A percentile compares a stretch with the other conserved stretches of the same genome.
These are phyloP conservation scores for Syncerus caffer DNA, from an alignment of 2,797 vertebrate species.

Conservation along the genomic window DNA sequence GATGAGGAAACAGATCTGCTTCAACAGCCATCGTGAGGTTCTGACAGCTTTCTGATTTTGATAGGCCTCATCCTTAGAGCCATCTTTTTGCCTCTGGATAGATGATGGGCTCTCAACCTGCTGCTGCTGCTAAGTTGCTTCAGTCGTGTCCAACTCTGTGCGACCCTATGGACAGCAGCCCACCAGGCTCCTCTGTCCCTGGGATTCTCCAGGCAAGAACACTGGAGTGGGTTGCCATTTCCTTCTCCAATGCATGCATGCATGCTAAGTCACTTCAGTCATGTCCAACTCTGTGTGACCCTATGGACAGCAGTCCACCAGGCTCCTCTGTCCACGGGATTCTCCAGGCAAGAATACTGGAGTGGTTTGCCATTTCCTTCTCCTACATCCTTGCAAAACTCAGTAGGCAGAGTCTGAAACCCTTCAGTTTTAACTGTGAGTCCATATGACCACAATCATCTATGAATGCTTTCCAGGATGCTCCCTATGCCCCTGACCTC, in stretches of 20 bases:
- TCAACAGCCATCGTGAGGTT: background rate
- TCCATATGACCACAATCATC: background rate
- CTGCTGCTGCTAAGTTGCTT: background rate
- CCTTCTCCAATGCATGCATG: too few relatives aligned
- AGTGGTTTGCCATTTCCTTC: background rate
- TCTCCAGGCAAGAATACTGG: background rate
- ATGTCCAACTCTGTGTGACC: too few relatives aligned
- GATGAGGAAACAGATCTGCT: background rate
- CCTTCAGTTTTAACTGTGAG: background rate
- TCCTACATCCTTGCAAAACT: background rate
- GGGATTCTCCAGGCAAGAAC: background rate
- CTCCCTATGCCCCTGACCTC: too few relatives aligned
- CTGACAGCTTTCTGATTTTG: background rate
- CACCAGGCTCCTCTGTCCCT: background rate
- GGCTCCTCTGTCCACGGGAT: too few relatives aligned
- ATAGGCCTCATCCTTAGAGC: background rate
- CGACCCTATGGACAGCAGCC: background rate
- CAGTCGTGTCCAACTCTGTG: fast-evolving
- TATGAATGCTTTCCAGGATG: background rate
- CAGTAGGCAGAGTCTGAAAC: background rate
- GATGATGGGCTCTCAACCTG: background rate
- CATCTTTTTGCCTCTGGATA: background rate
- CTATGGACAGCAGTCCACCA: too few relatives aligned
- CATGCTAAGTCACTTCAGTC: too few relatives aligned
- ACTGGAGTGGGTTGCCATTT: background rate